Percentiles rank a stretch among this genome's conserved stretches.
phyloP scores from a whole-genome alignment of 2,888 invertebrate genomes.

The Polia nebulosa region DNA sequence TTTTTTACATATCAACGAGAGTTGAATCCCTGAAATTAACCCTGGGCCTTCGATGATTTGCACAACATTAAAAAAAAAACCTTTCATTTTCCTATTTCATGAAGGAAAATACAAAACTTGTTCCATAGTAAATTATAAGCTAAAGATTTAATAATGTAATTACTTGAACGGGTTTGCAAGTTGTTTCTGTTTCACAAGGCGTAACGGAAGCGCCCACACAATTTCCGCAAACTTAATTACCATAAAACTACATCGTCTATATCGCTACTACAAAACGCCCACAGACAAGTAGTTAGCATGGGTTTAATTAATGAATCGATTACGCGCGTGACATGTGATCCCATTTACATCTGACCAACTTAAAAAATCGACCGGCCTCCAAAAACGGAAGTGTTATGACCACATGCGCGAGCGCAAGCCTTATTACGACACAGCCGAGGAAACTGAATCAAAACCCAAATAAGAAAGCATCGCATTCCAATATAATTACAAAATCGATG shows the following conservation, averaged over 20 bases:
- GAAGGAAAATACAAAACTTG: background rate
- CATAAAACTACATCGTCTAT: constrained; percentile 33
- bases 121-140: background rate
- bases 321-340: constrained; percentile 53
- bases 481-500: constrained; percentile 86
- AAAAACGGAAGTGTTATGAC: constrained; percentile 83
- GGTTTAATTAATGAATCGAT: constrained; percentile 50
- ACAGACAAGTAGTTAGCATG: constrained; percentile 12
- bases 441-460: constrained; percentile 83
- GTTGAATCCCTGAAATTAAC: no score
- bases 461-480: constrained; percentile 88
- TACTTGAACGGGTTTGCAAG: constrained; percentile 14
- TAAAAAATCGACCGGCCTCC: constrained; percentile 58
- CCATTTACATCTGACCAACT: constrained; percentile 62
- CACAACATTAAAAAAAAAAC: no score
- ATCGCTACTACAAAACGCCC: constrained; percentile 33
- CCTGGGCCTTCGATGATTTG: no score
- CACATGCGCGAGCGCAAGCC: constrained; percentile 67
- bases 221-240: constrained; percentile 44
- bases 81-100: no score
- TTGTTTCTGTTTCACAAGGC: constrained; percentile 9
- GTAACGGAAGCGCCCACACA: constrained; percentile 44
- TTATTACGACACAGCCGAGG: constrained; percentile 78
- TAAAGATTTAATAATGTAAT: constrained; percentile 6
- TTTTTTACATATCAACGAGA: no score